Base-by-base conservation (phyloP, 2,113 vertebrate genomes). In the Ranitomeya imitator region DNA sequence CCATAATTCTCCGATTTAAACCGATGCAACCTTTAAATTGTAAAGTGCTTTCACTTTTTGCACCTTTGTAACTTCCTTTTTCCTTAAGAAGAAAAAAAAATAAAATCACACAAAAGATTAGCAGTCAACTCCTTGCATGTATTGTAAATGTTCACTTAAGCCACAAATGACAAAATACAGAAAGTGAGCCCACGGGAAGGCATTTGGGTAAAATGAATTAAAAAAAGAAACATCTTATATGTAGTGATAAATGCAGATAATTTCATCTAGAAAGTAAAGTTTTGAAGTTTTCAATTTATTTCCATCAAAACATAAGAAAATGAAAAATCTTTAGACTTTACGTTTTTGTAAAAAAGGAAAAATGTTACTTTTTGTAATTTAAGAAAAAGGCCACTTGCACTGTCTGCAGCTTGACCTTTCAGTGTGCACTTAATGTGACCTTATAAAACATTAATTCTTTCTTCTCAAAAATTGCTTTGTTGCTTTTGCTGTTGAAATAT, bases 401-500 rank as follows among this genome's bases (percentile, higher is more conserved):
- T 69, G 19, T 84, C 82, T 57, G 13, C 55, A n/a, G 57, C 37
- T 73, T 60, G 55, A 88, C 79, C 86, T 88, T 88, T 63, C 76
- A 63, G 52, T 74, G 69, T 83, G 79, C 63, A 82, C 79, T 61
- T 83, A 77, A 84, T 67, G 61, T 79, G 60, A 89, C 87, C 82
- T 85, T 79, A 55, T 85, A 71, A 63, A 79, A 77, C 60, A 65
- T 59, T 77, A 89, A 89, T 79, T 79, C 60, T 78, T 88, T 84
- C 73, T 79, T 67, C 81, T 69, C 61, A 85, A 85, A 89, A 79
- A 85, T 79, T 85, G 52, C 87, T 51, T 88, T 89, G 71, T 85
- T 88, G 60, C 73, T 85, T 26, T 83, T n/a, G 57, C 79, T 83
- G 86, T 76, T 74, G 86, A 83, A 74, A 82, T 83, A 13, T 23